These are phyloP conservation scores for Drosophila mulleri DNA, from an alignment of 2,888 invertebrate genomes.

Conservation along the genomic window DNA sequence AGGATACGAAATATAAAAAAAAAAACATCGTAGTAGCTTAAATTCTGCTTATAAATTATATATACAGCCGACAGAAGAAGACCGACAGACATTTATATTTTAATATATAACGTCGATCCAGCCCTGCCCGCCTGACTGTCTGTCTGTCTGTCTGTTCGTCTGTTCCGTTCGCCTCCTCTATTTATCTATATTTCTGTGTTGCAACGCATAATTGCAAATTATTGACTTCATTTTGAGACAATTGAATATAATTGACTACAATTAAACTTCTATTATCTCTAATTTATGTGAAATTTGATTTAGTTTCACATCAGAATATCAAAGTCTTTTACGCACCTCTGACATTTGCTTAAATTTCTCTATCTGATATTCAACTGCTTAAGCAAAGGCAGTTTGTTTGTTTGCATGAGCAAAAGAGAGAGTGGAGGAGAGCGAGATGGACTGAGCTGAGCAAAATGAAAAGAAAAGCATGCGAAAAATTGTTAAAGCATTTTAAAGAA, in stretches of 20 bases:
- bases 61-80: background rate
- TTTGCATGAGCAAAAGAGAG: no score
- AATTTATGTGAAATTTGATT: background rate
- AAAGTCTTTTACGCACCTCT: background rate
- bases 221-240: background rate
- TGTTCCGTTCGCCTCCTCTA: no score
- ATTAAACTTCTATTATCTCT: background rate
- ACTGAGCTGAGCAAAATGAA: background rate
- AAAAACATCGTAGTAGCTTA: background rate
- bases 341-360: background rate
- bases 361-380: slow-evolving; percentile 1
- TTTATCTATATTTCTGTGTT: no score
- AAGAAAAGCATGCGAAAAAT: background rate
- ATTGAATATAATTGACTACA: background rate
- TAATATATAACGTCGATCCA: background rate
- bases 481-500: slow-evolving; percentile 3
- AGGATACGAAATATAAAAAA: background rate
- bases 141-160: no score
- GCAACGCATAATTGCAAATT: no score
- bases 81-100: background rate
- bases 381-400: background rate
- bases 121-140: background rate
- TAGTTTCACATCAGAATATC: background rate
- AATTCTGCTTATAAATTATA: background rate
- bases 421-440: background rate